A percentile compares a stretch with the other conserved stretches of the same genome.
phyloP scores from a whole-genome alignment of 2,888 invertebrate genomes.

The Sthenelais limicola region DNA sequence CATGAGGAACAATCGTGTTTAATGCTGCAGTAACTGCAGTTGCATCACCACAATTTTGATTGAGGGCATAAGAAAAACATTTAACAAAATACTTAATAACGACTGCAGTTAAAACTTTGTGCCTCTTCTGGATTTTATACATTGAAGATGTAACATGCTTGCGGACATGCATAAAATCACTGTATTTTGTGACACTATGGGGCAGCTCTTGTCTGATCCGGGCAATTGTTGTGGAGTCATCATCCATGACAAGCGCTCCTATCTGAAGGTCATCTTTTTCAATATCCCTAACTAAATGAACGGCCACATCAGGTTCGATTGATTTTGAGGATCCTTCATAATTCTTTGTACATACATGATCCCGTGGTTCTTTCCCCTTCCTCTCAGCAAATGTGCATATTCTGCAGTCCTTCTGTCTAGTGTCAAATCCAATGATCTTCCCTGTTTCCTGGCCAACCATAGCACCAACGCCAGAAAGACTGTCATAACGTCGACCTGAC shows the following conservation, averaged over 20 bases:
- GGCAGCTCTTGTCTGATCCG: no score
- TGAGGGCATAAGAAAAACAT: no score
- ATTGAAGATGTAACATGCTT: no score
- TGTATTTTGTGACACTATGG: no score
- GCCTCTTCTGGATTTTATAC: no score
- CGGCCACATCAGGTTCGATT: slow-evolving; percentile 27
- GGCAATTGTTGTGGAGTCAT: no score
- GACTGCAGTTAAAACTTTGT: no score
- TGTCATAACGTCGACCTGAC: slow-evolving; percentile 13
- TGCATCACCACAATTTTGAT: no score
- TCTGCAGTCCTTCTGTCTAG: slow-evolving; percentile 29
- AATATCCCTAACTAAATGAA: background rate
- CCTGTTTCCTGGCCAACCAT: slow-evolving; percentile 11
- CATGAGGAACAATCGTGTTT: no score
- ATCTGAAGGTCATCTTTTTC: slow-evolving; percentile 11
- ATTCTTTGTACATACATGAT: slow-evolving; percentile 10
- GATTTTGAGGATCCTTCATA: slow-evolving; percentile 13
- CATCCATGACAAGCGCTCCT: slow-evolving; percentile 7
- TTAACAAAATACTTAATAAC: no score
- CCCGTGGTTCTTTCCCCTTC: background rate
- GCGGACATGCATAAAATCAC: no score
- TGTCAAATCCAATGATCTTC: slow-evolving; percentile 15
- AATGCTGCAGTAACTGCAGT: no score
- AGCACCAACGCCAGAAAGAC: slow-evolving; percentile 28
- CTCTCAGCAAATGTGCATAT: slow-evolving; percentile 6